Conservation (phyloP, 2,888 invertebrate genomes). For the Rhimphoctona megacephalus region DNA sequence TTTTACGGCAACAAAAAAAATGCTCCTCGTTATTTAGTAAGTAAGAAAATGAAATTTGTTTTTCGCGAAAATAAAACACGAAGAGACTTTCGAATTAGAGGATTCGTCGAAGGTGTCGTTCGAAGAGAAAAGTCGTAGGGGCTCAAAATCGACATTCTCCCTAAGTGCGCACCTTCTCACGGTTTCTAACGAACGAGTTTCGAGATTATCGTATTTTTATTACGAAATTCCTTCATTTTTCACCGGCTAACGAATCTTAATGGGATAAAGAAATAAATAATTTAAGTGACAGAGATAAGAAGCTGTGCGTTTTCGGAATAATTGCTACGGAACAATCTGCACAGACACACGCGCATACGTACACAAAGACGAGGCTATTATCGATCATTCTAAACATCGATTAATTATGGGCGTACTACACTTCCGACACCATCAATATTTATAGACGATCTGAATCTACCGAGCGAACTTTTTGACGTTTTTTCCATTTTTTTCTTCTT, state of each 20-base stretch:
- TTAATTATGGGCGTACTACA: conserved; percentile 35
- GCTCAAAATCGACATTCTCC: conserved; percentile 80
- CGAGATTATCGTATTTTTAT: background rate
- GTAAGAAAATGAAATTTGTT: background rate
- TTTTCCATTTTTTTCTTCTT: background rate
- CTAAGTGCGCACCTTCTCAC: conserved; percentile 73
- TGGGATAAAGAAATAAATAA: background rate
- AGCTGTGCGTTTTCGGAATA: conserved; percentile 49
- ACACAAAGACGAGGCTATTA: conserved; percentile 43
- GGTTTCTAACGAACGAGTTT: background rate
- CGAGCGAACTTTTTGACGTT: conserved; percentile 22
- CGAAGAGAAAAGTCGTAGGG: conserved; percentile 79
- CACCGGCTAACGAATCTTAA: conserved; percentile 37
- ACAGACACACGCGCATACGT: conserved; percentile 25
- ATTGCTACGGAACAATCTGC: conserved; percentile 66
- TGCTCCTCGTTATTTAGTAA: background rate
- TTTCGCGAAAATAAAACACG: background rate
- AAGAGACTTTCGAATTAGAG: background rate
- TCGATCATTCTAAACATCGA: conserved; percentile 31
- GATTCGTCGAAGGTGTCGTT: conserved; percentile 70
- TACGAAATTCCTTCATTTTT: conserved; percentile 17
- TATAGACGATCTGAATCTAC: conserved; percentile 51
- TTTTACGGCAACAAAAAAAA: background rate
- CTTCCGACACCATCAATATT: conserved; percentile 24
- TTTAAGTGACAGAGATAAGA: background rate